phyloP scores from a whole-genome alignment of 2,113 vertebrate genomes.

The Ameiurus melas region DNA sequence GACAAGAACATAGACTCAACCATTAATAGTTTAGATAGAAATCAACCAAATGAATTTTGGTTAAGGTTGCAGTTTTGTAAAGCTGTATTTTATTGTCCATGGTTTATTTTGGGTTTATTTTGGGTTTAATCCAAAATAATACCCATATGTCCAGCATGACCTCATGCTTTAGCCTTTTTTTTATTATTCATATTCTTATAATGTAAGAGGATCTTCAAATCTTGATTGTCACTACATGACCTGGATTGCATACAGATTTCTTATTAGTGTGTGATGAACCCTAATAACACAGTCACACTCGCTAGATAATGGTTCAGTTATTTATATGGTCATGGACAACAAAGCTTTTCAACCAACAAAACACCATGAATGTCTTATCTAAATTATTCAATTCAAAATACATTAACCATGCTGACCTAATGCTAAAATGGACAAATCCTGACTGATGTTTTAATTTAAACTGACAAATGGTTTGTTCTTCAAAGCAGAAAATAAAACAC shows the following conservation, averaged over 20 bases:
- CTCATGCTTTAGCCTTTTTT: neutral
- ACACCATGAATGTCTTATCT: neutral
- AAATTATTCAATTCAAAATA: neutral
- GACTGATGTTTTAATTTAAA: neutral
- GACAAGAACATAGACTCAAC: neutral
- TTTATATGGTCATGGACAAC: slow-evolving; percentile 1
- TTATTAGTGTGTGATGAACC: neutral
- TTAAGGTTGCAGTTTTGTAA: neutral
- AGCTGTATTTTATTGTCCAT: neutral
- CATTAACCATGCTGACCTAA: slow-evolving; percentile 6
- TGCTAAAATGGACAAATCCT: neutral
- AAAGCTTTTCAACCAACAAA: neutral
- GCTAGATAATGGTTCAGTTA: neutral
- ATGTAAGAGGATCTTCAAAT: neutral
- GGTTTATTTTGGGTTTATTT: neutral
- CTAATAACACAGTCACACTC: neutral
- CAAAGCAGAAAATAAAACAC: slow-evolving; percentile 20
- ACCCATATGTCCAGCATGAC: neutral
- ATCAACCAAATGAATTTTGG: neutral
- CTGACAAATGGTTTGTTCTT: neutral
- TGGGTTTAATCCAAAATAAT: neutral
- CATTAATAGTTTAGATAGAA: neutral
- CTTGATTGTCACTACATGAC: neutral
- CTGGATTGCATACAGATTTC: neutral
- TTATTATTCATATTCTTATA: neutral